phyloP scores from a whole-genome alignment of 2,888 invertebrate species.

The Andrena fulva region DNA sequence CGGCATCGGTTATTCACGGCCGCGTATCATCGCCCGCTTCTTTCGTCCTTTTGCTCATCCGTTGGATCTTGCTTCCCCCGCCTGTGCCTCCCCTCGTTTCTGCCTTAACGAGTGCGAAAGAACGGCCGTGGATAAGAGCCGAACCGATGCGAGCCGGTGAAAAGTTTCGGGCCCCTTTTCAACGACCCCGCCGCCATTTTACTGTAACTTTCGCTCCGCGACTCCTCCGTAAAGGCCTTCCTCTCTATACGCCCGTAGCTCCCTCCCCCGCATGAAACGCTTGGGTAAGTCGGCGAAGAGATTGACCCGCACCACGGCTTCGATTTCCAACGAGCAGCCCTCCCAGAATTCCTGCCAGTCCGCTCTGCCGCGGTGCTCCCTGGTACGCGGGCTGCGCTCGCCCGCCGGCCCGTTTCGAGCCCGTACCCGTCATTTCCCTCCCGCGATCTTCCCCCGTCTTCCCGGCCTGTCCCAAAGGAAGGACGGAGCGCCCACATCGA shows the following conservation, averaged over 20 bases:
- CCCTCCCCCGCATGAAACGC: constrained; percentile 3
- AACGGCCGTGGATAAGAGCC: constrained; percentile 19
- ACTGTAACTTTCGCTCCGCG: constrained; percentile 40
- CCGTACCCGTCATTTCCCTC: constrained; percentile 5
- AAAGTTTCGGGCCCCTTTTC: constrained; percentile 18
- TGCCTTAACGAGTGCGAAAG: constrained; percentile 41
- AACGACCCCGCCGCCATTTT: constrained; percentile 34
- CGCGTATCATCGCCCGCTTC: constrained; percentile 54
- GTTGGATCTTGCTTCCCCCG: neutral
- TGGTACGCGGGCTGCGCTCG: neutral
- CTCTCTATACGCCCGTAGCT: neutral
- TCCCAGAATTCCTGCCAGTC: constrained; percentile 10
- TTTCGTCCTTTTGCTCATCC: constrained; percentile 10
- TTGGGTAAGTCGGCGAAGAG: constrained; percentile 24
- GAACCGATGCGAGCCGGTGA: constrained; percentile 13
- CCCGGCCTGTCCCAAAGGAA: constrained; percentile 5
- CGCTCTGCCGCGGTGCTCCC: constrained; percentile 5
- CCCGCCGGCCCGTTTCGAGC: neutral
- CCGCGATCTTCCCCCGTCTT: constrained; percentile 13
- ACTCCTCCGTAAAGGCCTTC: constrained; percentile 44
- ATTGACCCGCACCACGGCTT: constrained; percentile 45
- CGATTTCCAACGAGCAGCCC: constrained; percentile 35
- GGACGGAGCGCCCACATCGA: neutral
- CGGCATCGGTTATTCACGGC: constrained; percentile 53
- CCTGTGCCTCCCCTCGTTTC: constrained; percentile 2